These are phyloP conservation scores for Pristionchus exspectatus DNA, from an alignment of 2,888 invertebrate genomes.

Conservation along the genomic window DNA sequence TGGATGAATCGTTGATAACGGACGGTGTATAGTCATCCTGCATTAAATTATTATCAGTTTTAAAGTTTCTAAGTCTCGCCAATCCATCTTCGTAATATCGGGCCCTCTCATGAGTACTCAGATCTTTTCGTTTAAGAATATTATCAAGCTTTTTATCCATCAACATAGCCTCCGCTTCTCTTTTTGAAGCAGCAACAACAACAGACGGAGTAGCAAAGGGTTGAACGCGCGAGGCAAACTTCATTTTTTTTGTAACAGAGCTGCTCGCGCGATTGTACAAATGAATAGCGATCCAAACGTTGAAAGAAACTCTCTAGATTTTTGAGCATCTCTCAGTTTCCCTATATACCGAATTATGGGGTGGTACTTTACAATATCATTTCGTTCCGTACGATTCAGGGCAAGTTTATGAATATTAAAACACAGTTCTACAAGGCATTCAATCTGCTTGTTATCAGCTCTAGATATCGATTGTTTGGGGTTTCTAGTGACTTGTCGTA, in stretches of 20 bases:
- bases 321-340: neutral
- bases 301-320: neutral
- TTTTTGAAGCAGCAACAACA: neutral
- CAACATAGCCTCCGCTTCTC: neutral
- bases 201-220: neutral
- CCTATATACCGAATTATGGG: neutral
- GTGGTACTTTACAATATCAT: neutral
- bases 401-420: constrained; percentile 31
- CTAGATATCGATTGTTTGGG: neutral
- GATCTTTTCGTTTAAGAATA: neutral
- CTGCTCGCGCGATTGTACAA: neutral
- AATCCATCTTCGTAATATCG: neutral
- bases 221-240: neutral
- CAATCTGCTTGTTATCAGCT: neutral
- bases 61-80: neutral
- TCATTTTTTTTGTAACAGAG: neutral
- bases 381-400: neutral
- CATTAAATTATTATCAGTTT: neutral
- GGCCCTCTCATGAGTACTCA: neutral
- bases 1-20: too few species aligned
- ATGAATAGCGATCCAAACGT: neutral
- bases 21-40: neutral
- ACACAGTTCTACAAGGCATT: neutral
- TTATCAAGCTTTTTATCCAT: constrained; percentile 6
- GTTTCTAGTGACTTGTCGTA: neutral